Evolutionary conservation across 2,797 vertebrate genomes (phyloP), one percentile per base, ranked within the genome.

Genomic region (Iguana delicatissima): DNA sequence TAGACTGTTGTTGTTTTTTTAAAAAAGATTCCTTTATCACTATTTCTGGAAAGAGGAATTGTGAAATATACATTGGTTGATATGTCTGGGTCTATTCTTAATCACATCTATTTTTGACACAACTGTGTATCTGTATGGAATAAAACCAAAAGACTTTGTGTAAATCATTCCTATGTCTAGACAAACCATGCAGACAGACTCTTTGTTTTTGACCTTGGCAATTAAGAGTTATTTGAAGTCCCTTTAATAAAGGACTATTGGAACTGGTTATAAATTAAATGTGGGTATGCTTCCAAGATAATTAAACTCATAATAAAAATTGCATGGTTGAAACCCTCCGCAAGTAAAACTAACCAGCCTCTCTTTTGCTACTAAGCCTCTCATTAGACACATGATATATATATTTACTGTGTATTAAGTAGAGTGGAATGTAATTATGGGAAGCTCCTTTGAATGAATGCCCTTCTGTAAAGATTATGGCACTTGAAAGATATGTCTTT

Each of bases 361-460:
- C 18, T 77, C 83, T 94, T 90, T 69, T 85, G 79, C 59, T 62
- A 46, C 57, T 91, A 64, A 81, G 46, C 89, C 85, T 89, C 38
- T 93, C 81, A 74, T 92, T 94, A 83, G 72, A 62, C 86, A 89
- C 57, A 87, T 55, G 80, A 80, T 91, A 84, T 16, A 73, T 82
- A 76, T 90, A 90, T 81, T 82, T 86, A 86, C 93, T 95, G 91
- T 57, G 88, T 89, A 91, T 92, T 92, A 95, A 91, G 88, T 64
- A 90, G 52, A 84, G 81, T 73, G 92, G 42, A 0, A 1, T 67
- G 50, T 76, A 35, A 73, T 81, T 92, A 86, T 67, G 46, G 92
- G 89, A 92, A 86, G 6, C 59, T 92, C 52, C 77, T 91, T 81
- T 91, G 89, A 87, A 92, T 92, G 74, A 94, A 62, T 55, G 52